Evolutionary conservation across 2,888 invertebrate species (phyloP).

Genomic region (Sepiola atlantica): DNA sequence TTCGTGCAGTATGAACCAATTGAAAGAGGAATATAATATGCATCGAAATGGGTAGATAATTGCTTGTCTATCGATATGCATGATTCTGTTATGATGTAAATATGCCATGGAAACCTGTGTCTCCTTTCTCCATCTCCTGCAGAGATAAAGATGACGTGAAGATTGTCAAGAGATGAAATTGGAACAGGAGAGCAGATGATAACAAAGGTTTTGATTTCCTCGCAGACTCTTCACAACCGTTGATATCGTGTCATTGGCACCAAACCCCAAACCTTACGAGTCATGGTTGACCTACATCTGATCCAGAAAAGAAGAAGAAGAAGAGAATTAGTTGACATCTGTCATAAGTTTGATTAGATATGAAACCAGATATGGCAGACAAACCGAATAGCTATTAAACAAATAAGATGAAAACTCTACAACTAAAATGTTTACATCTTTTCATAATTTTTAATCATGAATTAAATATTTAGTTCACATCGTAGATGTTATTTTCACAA

Average conservation of each 20-base stretch:
- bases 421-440: neutral
- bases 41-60: too few species aligned
- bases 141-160: neutral
- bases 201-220: neutral
- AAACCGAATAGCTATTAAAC: neutral
- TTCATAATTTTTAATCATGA: too few species aligned
- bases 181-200: neutral
- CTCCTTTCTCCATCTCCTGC: neutral
- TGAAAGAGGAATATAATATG: too few species aligned
- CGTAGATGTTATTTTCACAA: too few species aligned
- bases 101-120: neutral
- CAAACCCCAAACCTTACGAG: neutral
- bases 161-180: neutral
- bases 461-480: too few species aligned
- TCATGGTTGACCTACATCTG: neutral
- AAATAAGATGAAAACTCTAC: neutral
- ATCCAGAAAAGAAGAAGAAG: neutral
- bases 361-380: neutral
- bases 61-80: too few species aligned
- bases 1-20: too few species aligned
- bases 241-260: neutral
- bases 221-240: neutral
- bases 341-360: neutral
- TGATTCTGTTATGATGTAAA: neutral
- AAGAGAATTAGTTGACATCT: neutral